Conservation (phyloP, 2,113 vertebrate genomes). For the Tringa solitaria region DNA sequence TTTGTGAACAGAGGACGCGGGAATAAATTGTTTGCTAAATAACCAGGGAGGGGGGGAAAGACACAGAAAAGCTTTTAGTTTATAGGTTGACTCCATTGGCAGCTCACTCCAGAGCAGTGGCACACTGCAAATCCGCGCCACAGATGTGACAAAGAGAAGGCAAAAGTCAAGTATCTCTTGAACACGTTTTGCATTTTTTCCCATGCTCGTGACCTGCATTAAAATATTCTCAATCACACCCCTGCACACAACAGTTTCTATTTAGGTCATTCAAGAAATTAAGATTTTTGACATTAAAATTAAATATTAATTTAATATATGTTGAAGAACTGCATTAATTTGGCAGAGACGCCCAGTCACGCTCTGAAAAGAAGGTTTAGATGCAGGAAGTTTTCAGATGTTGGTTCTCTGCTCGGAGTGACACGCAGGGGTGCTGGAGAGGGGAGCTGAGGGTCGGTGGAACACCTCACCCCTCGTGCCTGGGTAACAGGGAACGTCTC, state of each 20-base stretch:
- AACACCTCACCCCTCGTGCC: not conserved
- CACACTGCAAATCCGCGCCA: not conserved
- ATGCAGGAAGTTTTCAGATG: fast-evolving
- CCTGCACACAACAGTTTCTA: not conserved
- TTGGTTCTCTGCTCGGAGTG: not conserved
- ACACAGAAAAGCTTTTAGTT: not conserved
- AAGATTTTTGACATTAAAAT: not conserved
- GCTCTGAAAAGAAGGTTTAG: not conserved
- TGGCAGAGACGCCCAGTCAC: not conserved
- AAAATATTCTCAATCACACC: not conserved
- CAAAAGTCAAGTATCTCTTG: not conserved
- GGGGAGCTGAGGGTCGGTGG: not conserved
- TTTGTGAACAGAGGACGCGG: not conserved
- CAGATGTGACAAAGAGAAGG: fast-evolving
- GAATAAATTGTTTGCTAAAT: not conserved
- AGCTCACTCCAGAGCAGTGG: fast-evolving
- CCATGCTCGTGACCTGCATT: not conserved
- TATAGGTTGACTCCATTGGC: fast-evolving
- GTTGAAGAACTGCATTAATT: not conserved
- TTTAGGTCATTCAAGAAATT: not conserved
- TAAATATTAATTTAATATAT: not conserved
- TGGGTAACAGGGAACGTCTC: not conserved
- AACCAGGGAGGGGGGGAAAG: too few species aligned
- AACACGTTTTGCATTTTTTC: fast-evolving
- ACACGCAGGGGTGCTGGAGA: fast-evolving